Base-by-base conservation (phyloP, 1,140 invertebrate species). In the Pemphigus obesinymphae region DNA sequence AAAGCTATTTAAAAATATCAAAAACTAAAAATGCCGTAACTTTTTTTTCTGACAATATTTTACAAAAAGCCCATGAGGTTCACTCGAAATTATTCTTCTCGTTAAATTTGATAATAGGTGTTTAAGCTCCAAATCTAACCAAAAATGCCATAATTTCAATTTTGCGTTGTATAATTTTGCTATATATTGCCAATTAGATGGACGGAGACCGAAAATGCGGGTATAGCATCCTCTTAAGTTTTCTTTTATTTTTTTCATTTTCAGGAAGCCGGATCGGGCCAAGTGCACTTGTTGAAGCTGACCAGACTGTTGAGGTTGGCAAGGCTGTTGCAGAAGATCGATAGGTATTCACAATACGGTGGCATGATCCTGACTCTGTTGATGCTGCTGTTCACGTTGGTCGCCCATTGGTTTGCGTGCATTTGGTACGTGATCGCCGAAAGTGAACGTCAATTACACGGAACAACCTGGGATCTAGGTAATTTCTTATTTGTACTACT, bases 401-500 rank as follows among this genome's bases (percentile, higher is more conserved):
- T 98, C 55, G 98, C 97, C 37, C 98, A 99, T 89, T 99, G 98
- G 98, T 89, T 99, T 58, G 97, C 97, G n/a, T 99, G 97, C 88
- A 93, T 99, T 84, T 99, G 97, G 96, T 97, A 97, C 88, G 96
- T 98, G 76, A 98, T 99, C 83, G 98, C 96, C 2, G 93, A 96
- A 83, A 93, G 93, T 84, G 97, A 98, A 88, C 90, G 92, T 84
- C 88, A 92, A 82, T 88, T 88, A 53, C 90, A 94, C 85, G 90
- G 89, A 84, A 89, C 89, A 73, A 90, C 92, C 80, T 94, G 93
- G 92, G 91, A 94, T 87, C 89, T 94, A 85, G 92, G 94, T 96
- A 88, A 92, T 89, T 86, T 15, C 40, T 73, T 66, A n/a, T 1
- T 20, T 23, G 7, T 53, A 5, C 8, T n/a, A n/a, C n/a, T n/a